phyloP scores from a whole-genome alignment of 2,797 vertebrate genomes.

The Syngnathus rostellatus region DNA sequence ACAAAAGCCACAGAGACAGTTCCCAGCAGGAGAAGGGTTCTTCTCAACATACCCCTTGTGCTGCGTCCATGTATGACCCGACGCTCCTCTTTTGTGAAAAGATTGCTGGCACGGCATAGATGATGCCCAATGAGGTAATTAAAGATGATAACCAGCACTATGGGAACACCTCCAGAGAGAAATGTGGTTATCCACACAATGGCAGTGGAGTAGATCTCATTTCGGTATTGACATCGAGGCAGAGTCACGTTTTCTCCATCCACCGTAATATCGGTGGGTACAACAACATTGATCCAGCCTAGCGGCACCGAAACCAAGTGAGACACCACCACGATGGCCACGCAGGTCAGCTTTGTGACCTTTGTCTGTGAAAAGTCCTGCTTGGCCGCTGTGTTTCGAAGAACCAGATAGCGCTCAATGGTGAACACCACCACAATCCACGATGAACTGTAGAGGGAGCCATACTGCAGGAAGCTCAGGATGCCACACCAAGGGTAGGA shows the following conservation, averaged over 20 bases:
- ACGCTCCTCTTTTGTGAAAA: slow-evolving; percentile 68
- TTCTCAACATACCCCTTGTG: slow-evolving; percentile 48
- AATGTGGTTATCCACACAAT: slow-evolving; percentile 70
- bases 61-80: slow-evolving; percentile 48
- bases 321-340: slow-evolving; percentile 52
- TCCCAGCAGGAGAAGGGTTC: slow-evolving; percentile 65
- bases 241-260: slow-evolving; percentile 41
- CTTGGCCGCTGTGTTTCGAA: slow-evolving; percentile 49
- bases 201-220: slow-evolving; percentile 52
- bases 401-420: slow-evolving; percentile 70
- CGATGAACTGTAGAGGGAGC: slow-evolving; percentile 67
- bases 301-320: slow-evolving; percentile 65
- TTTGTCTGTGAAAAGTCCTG: slow-evolving; percentile 51
- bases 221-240: slow-evolving; percentile 57
- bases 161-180: slow-evolving; percentile 66
- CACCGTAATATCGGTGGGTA: slow-evolving; percentile 36
- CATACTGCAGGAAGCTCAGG: slow-evolving; percentile 65
- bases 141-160: slow-evolving; percentile 65
- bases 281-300: slow-evolving; percentile 65
- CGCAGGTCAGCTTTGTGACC: slow-evolving; percentile 56
- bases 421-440: slow-evolving; percentile 75
- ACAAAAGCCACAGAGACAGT: slow-evolving; percentile 65
- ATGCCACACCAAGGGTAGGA: slow-evolving; percentile 64
- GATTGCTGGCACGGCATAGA: slow-evolving; percentile 47
- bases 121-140: slow-evolving; percentile 66